A percentile compares a stretch with the other conserved stretches of the same genome.
phyloP scores from a whole-genome alignment of 2,113 vertebrate genomes.

The Nanger granti region DNA sequence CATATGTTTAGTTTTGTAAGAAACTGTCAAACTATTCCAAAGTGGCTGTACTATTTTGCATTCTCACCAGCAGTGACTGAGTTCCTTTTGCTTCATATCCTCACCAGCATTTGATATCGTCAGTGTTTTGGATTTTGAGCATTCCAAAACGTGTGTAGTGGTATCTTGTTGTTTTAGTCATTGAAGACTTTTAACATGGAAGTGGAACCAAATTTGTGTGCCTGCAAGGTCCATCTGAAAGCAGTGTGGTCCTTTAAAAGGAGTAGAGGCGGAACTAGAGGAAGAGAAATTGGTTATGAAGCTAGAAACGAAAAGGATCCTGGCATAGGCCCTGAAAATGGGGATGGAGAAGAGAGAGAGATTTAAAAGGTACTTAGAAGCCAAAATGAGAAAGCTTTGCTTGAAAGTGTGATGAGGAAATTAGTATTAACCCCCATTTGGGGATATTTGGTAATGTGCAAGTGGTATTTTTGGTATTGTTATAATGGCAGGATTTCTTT shows the following conservation, averaged over 20 bases:
- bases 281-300: neutral
- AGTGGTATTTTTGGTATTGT: neutral
- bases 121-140: slow-evolving; percentile 1
- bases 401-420: neutral
- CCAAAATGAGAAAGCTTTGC: neutral
- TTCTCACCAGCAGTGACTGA: slow-evolving; percentile 9
- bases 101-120: neutral
- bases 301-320: neutral
- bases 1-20: slow-evolving; percentile 10
- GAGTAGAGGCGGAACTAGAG: neutral
- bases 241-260: neutral
- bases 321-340: neutral
- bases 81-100: neutral
- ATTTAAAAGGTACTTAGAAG: neutral
- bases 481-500: neutral
- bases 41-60: neutral
- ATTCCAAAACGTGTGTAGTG: neutral
- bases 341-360: neutral
- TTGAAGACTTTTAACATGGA: neutral
- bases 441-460: neutral
- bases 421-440: neutral
- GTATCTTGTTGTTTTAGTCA: slow-evolving; percentile 26
- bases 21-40: slow-evolving; percentile 19
- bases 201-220: neutral
- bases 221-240: neutral